These are phyloP conservation scores for Cryptomyrus ogoouensis DNA, from an alignment of 2,113 vertebrate species.

Conservation along the genomic window DNA sequence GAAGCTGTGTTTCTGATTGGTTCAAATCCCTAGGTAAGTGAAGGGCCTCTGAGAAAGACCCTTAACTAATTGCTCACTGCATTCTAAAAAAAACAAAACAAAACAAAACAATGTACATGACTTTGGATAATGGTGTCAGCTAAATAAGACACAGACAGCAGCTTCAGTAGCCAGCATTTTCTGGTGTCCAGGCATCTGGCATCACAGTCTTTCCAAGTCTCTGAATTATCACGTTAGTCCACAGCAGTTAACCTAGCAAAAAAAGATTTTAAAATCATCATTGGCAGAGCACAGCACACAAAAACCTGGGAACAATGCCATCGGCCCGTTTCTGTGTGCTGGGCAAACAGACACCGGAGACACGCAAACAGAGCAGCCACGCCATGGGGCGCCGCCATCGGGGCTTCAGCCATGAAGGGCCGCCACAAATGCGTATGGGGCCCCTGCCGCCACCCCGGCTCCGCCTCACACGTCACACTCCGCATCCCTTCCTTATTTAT, in stretches of 20 bases:
- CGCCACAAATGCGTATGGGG: neutral
- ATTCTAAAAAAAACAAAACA: neutral
- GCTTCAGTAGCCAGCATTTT: neutral
- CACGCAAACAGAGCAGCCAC: neutral
- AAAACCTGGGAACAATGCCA: constrained; percentile 25
- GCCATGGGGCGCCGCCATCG: neutral
- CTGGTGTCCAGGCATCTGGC: neutral
- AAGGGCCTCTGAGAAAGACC: neutral
- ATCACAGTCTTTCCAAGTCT: neutral
- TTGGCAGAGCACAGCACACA: neutral
- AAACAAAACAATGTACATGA: neutral
- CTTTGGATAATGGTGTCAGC: neutral
- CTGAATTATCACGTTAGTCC: neutral
- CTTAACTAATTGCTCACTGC: neutral
- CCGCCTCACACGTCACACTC: neutral
- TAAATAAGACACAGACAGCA: neutral
- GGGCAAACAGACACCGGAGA: constrained; percentile 31
- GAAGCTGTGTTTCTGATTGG: neutral
- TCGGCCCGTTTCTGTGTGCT: constrained; percentile 34
- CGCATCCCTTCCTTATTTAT: neutral
- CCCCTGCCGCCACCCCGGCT: neutral
- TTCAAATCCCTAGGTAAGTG: neutral
- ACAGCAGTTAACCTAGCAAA: neutral
- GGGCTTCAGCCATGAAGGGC: neutral
- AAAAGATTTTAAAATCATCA: neutral